phyloP scores from a whole-genome alignment of 1,140 invertebrate genomes.

The Himalopsyche phryganea region DNA sequence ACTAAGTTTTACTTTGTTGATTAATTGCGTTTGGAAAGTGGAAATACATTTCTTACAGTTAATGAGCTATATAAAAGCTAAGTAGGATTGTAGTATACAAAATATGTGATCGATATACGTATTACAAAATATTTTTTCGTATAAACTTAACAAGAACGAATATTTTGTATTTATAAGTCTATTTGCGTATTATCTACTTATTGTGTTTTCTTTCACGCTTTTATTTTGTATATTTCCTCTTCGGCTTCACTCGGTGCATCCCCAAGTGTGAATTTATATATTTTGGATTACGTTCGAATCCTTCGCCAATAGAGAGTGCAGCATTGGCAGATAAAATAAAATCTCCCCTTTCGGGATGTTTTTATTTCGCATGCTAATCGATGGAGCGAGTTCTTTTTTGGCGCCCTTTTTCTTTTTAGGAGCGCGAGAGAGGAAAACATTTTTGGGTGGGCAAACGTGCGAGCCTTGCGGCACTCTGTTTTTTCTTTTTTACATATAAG shows the following conservation, averaged over 20 bases:
- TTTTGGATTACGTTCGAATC: conserved; percentile 34
- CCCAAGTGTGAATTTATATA: conserved; percentile 33
- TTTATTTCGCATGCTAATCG: conserved; percentile 35
- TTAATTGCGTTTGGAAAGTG: no score
- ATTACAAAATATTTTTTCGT: no score
- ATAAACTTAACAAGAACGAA: no score
- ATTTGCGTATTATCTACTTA: conserved; percentile 9
- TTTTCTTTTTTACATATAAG: no score
- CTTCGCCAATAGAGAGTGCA: conserved; percentile 12
- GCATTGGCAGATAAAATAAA: conserved; percentile 30
- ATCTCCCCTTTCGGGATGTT: conserved; percentile 27
- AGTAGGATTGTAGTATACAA: no score
- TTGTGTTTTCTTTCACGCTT: conserved; percentile 7
- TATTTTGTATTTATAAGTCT: no score
- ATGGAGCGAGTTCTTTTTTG: conserved; percentile 23
- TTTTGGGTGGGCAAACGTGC: conserved; percentile 1
- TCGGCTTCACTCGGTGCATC: conserved; percentile 28
- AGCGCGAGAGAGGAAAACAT: conserved; percentile 15
- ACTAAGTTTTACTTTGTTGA: no score
- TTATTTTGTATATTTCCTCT: conserved; percentile 20
- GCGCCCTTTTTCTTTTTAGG: conserved; percentile 13
- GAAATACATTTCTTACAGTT: no score
- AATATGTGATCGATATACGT: no score
- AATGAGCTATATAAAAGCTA: no score
- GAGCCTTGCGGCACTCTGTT: no score